Percentiles rank a stretch among this genome's conserved stretches.
Evolutionary conservation across 53 echinoderm and acorn worm species (phyloP).

Genomic region (Actinopyga echinites): DNA sequence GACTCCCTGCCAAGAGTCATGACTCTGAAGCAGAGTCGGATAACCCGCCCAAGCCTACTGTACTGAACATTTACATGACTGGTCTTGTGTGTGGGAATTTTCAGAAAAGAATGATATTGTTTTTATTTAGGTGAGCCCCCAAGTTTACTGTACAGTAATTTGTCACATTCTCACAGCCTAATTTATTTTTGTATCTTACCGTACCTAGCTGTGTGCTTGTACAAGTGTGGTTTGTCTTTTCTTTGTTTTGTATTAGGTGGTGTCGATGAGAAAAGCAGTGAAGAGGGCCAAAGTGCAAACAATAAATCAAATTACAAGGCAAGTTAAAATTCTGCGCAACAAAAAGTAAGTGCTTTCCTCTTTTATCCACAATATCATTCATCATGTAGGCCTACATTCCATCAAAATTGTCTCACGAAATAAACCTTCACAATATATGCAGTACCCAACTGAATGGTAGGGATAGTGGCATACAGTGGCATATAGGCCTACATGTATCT

Average conservation of each 20-base stretch:
- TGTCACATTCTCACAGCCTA: too few species aligned
- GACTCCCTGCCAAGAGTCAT: too few species aligned
- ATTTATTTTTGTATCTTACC: too few species aligned
- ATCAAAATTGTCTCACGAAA: not conserved
- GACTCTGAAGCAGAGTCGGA: too few species aligned
- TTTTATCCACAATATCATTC: not conserved
- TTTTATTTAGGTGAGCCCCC: too few species aligned
- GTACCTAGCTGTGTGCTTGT: too few species aligned
- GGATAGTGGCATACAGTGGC: not conserved
- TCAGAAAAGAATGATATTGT: too few species aligned
- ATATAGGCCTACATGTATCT: not conserved
- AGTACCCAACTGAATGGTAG: not conserved
- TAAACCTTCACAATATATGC: not conserved
- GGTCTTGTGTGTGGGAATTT: too few species aligned
- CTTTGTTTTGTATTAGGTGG: slow-evolving; percentile 56
- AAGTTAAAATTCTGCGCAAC: slow-evolving; percentile 65
- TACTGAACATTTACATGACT: too few species aligned
- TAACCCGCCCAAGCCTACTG: too few species aligned
- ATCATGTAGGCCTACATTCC: not conserved
- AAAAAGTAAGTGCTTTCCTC: slow-evolving; percentile 72
- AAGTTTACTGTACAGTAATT: too few species aligned
- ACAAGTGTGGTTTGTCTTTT: not conserved
- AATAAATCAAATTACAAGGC: slow-evolving; percentile 74
- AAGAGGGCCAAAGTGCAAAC: slow-evolving; percentile 76
- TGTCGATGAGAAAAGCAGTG: slow-evolving; percentile 75